Evolutionary conservation across 2,113 vertebrate genomes (phyloP).

Genomic region (Ivindomyrus marchei): DNA sequence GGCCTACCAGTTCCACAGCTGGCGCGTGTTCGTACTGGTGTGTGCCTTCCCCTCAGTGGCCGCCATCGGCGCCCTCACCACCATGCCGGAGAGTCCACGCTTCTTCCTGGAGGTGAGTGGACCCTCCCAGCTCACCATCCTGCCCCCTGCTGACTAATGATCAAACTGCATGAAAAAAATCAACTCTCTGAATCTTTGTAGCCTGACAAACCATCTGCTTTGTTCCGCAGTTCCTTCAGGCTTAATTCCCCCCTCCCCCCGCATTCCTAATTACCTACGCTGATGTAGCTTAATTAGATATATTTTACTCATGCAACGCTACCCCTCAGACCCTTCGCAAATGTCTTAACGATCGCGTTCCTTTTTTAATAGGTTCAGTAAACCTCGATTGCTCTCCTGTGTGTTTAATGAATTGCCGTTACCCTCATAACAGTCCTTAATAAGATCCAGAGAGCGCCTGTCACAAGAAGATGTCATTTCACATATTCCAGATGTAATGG

Average conservation of each 20-base stretch:
- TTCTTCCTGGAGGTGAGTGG: constrained; percentile 89
- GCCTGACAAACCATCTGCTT: neutral
- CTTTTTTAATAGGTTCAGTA: neutral
- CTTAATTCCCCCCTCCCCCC: neutral
- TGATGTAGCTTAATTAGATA: neutral
- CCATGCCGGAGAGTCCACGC: constrained; percentile 94
- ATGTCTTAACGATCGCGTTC: neutral
- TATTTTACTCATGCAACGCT: constrained; percentile 2
- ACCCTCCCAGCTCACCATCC: neutral
- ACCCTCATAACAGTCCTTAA: neutral
- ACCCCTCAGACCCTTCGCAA: neutral
- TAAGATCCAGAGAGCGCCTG: neutral
- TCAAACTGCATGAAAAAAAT: neutral
- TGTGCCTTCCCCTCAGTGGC: constrained; percentile 79
- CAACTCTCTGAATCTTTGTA: neutral
- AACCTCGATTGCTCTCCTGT: neutral
- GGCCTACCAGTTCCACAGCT: constrained; percentile 88
- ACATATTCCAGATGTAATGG: neutral
- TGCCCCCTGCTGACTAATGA: neutral
- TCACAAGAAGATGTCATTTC: neutral
- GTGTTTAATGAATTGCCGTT: neutral
- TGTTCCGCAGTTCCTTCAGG: neutral
- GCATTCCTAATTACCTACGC: neutral
- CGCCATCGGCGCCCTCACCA: constrained; percentile 76
- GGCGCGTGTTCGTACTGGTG: constrained; percentile 87